Evolutionary conservation across 2,888 invertebrate species (phyloP), one percentile per base, ranked within the genome.

Genomic region (Mesoligia furuncula): DNA sequence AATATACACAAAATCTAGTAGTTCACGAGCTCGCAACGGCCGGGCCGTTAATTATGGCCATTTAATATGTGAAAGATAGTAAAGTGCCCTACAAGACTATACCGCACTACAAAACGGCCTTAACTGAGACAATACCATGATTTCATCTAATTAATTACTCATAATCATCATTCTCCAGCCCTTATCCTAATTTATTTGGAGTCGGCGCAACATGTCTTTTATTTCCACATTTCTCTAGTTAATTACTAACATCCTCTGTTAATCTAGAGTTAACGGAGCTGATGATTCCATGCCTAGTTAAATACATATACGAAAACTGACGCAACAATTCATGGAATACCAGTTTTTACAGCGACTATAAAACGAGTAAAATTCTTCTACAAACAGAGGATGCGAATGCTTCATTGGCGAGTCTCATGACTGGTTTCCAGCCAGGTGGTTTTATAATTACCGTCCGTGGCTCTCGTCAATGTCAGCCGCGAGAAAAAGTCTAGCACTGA

Each of bases 391-490:
- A 85, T 87, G 85, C 84, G 84, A 85, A 88, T 89, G 90, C 62
- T 89, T 73, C 82, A 90, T 90, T 90, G 83, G 75, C 78, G 80
- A 73, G 75, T 66, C 68, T 72, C 71, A 64, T 7, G 57, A 85
- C 87, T 87, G 73, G 89, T 87, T 85, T 75, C 72, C 70, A 85
- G 87, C 69, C 93, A 92, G 92, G 90, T 92, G 92, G 90, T 81
- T 89, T 88, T 86, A 83, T 89, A 90, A 90, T 91, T 90, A 88
- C 87, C 85, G 77, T 75, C 83, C 77, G 81, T 74, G 90, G 87
- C 88, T 90, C 89, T 90, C 83, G 90, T 92, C 91, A 90, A 91
- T 90, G 92, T 89, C 91, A 91, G 90, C 87, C 86, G 85, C 83
- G 89, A 90, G 89, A 90, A 91, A 91, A 91, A 89, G 84, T 82